Evolutionary conservation across 2,888 invertebrate species (phyloP).

Genomic region (Coelopa pilipes): DNA sequence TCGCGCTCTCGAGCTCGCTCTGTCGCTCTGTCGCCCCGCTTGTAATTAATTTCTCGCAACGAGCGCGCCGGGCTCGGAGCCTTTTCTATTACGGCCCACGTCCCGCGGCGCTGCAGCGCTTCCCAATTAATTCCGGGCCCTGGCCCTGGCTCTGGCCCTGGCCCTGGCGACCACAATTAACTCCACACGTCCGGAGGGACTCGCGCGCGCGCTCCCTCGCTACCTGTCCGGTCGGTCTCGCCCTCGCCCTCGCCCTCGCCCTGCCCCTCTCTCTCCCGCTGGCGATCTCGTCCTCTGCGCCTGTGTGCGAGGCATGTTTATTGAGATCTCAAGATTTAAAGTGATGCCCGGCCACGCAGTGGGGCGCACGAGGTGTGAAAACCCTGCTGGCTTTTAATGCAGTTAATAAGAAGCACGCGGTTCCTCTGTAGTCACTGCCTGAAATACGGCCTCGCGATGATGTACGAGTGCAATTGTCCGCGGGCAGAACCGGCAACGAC

Average conservation of each 20-base stretch:
- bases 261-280: too few species aligned
- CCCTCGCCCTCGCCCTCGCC: too few species aligned
- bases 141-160: constrained; percentile 63
- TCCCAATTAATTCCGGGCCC: constrained; percentile 63
- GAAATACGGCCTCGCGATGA: constrained; percentile 37
- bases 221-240: not conserved
- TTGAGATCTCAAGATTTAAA: constrained; percentile 65
- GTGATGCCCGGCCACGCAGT: constrained; percentile 58
- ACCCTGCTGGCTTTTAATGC: constrained; percentile 65
- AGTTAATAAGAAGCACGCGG: constrained; percentile 62
- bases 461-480: constrained; percentile 48
- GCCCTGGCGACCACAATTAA: constrained; percentile 64
- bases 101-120: constrained; percentile 36
- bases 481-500: constrained; percentile 40
- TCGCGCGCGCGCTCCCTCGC: not conserved
- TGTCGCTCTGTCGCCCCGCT: too few species aligned
- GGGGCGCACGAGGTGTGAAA: constrained; percentile 65
- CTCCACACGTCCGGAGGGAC: constrained; percentile 24
- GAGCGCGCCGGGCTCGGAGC: too few species aligned
- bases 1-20: too few species aligned
- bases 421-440: constrained; percentile 41
- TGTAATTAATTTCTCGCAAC: constrained; percentile 45
- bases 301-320: constrained; percentile 48
- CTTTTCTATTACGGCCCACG: constrained; percentile 46
- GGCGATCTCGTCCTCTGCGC: not conserved